A percentile compares a stretch with the other conserved stretches of the same genome.
phyloP scores from a whole-genome alignment of 2,113 vertebrate species.

The Lanius ludovicianus region DNA sequence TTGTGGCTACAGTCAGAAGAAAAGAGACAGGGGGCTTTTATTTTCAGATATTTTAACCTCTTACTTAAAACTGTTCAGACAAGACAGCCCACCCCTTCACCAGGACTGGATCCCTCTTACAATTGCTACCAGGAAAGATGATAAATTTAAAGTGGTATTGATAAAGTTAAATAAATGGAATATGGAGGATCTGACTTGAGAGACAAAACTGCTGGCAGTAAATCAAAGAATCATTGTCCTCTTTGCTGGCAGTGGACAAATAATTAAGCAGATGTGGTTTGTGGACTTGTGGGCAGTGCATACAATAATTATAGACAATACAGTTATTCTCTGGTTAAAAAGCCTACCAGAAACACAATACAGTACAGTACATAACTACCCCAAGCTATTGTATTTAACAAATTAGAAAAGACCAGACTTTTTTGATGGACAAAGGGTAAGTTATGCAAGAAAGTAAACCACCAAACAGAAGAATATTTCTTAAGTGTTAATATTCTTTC shows the following conservation, averaged over 20 bases:
- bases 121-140: not conserved
- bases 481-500: not conserved
- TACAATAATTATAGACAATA: slow-evolving; percentile 30
- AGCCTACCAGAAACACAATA: slow-evolving; percentile 6
- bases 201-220: not conserved
- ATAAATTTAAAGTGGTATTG: not conserved
- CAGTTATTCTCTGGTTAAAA: slow-evolving; percentile 32
- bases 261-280: slow-evolving; percentile 56
- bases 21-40: not conserved
- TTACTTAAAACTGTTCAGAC: not conserved
- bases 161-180: not conserved
- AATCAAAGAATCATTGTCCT: slow-evolving; percentile 53
- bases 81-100: not conserved
- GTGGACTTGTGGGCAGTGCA: slow-evolving; percentile 42
- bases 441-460: slow-evolving; percentile 30
- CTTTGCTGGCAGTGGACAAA: slow-evolving; percentile 42
- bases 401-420: not conserved
- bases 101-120: not conserved
- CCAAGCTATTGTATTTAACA: slow-evolving; percentile 12
- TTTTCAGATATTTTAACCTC: not conserved
- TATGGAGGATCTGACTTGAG: not conserved
- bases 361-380: slow-evolving; percentile 33
- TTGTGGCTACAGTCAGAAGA: not conserved
- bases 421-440: not conserved
- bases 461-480: not conserved